Evolutionary conservation across 2,888 invertebrate species (phyloP).

Genomic region (Norana najaformis): DNA sequence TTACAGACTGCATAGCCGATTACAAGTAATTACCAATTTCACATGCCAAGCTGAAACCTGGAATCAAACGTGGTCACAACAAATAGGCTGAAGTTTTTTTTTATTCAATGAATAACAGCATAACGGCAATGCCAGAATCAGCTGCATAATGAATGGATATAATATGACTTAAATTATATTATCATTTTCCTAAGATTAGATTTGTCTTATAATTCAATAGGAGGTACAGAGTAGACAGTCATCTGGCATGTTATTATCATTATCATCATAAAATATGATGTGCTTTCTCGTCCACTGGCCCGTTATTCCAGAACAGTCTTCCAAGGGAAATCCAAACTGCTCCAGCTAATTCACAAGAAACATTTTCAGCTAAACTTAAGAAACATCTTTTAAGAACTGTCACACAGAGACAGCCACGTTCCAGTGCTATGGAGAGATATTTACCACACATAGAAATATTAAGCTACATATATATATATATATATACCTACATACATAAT

Average conservation of each 20-base stretch:
- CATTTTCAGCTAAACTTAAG: no score
- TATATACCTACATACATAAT: background rate
- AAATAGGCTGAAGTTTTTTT: no score
- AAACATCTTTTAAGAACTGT: no score
- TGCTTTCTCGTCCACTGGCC: no score
- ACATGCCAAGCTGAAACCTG: background rate
- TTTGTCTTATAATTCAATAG: background rate
- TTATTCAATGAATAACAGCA: background rate
- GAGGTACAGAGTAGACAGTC: background rate
- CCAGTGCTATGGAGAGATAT: no score
- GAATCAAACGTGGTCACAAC: background rate
- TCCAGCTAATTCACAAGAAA: no score
- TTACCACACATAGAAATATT: background rate
- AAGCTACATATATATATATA: background rate
- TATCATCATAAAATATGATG: no score
- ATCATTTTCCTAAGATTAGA: background rate
- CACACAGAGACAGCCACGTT: no score
- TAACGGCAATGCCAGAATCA: background rate
- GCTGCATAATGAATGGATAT: background rate
- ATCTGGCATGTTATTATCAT: no score
- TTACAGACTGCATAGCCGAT: background rate
- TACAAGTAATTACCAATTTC: background rate
- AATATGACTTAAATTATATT: background rate
- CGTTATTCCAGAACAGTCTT: no score
- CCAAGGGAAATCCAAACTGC: no score